phyloP scores from a whole-genome alignment of 2,797 vertebrate genomes.

The Scyliorhinus canicula region DNA sequence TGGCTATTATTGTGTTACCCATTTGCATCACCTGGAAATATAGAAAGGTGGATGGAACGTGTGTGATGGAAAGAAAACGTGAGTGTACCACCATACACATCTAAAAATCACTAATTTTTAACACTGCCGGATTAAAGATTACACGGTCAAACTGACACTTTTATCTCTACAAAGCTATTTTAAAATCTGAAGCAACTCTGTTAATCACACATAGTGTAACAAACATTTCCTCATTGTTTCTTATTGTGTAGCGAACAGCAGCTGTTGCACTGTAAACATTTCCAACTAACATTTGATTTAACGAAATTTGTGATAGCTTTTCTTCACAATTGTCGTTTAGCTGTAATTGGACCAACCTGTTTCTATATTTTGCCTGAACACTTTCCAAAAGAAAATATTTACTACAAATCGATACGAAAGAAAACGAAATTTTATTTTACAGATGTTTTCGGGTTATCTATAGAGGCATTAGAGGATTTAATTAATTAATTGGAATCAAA shows the following conservation, averaged over 20 bases:
- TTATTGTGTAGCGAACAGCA: no score
- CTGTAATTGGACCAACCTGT: neutral
- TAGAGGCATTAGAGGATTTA: constrained; percentile 28
- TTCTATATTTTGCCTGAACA: neutral
- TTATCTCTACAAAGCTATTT: neutral
- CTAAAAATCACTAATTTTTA: neutral
- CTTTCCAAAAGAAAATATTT: neutral
- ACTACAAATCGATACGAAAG: neutral
- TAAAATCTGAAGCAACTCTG: neutral
- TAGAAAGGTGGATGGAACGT: constrained; percentile 42
- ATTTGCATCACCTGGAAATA: constrained; percentile 72
- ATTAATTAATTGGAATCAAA: neutral
- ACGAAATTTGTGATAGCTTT: neutral
- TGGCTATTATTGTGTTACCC: constrained; percentile 61
- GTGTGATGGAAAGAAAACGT: constrained; percentile 44
- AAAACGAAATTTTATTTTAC: neutral
- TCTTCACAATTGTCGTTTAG: neutral
- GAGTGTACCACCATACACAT: neutral
- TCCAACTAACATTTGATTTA: constrained; percentile 5
- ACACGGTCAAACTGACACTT: neutral
- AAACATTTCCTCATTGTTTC: neutral
- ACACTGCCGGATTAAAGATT: neutral
- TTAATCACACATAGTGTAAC: neutral
- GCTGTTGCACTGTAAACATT: neutral
- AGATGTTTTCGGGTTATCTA: constrained; percentile 39